phyloP scores from a whole-genome alignment of 2,888 invertebrate species.

The Torymus aiolomorphi region DNA sequence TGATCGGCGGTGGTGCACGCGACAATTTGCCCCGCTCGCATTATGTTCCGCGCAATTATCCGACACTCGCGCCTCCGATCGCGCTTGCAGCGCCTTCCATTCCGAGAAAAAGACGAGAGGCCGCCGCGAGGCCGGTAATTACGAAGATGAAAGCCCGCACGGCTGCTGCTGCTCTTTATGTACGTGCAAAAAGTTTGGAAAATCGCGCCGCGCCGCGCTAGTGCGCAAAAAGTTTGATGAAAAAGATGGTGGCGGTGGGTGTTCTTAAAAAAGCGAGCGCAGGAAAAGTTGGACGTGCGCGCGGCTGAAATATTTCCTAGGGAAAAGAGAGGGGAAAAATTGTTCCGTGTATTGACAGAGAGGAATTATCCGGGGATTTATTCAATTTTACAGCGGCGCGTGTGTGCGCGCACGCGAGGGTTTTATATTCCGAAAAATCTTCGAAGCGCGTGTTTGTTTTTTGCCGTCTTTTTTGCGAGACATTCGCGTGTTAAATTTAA shows the following conservation, averaged over 20 bases:
- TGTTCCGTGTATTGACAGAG: constrained; percentile 25
- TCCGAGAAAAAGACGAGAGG: not conserved
- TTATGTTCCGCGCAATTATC: constrained; percentile 22
- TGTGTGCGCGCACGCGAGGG: no score
- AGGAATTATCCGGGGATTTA: constrained; percentile 32
- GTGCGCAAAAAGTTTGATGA: constrained; percentile 31
- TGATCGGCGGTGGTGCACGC: not conserved
- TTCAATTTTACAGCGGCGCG: constrained; percentile 26
- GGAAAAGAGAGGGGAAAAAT: constrained; percentile 13
- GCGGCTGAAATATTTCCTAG: constrained; percentile 37
- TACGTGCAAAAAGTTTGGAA: constrained; percentile 35
- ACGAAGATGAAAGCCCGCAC: constrained; percentile 51
- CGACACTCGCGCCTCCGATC: not conserved
- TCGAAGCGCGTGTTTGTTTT: not conserved
- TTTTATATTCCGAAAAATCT: not conserved
- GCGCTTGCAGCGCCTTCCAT: constrained; percentile 6
- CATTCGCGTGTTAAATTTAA: constrained; percentile 8
- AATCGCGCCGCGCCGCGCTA: not conserved
- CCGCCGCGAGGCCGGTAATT: constrained; percentile 29
- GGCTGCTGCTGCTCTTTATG: constrained; percentile 38
- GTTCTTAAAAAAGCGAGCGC: constrained; percentile 16
- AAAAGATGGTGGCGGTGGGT: not conserved
- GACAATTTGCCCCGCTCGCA: constrained; percentile 28
- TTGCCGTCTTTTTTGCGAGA: no score
- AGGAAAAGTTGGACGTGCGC: not conserved